Base-by-base conservation (phyloP, 2,888 invertebrate species). In the Caenorhabditis plicata region DNA sequence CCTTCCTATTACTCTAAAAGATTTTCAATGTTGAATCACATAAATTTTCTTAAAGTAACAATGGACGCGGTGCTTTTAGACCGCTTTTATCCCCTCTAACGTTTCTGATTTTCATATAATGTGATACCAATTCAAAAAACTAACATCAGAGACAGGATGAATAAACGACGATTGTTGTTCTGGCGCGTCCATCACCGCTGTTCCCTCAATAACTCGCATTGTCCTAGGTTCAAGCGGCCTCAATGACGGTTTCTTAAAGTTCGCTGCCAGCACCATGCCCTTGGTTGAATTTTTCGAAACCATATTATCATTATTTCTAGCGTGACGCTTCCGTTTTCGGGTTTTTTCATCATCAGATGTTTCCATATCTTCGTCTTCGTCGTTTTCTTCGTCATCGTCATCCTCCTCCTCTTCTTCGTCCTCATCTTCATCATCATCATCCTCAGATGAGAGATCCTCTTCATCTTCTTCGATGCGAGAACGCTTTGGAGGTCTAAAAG, bases 101-200 rank as follows among this genome's bases (percentile, higher is more conserved):
- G n/a, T n/a, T n/a, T n/a, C n/a, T n/a, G n/a, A n/a, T n/a, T n/a
- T n/a, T n/a, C n/a, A n/a, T n/a, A n/a, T n/a, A n/a, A n/a, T 9
- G 15, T n/a, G 9, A 19, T n/a, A n/a, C n/a, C n/a, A n/a, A n/a
- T n/a, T n/a, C n/a, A n/a, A 38, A 38, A 22, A 8, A 36, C 7
- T 36, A 17, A 42, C 42, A 42, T 58, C 58, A 9, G 9, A 27
- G 8, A 66, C 48, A 5, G 44, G 42, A 8, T 49, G 41, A 11
- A 38, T 36, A 4, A 68, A 29, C 4, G 39, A 45, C 4, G 53
- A 15, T 33, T 54, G 52, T 40, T 44, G 49, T 27, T 64, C 64
- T 1, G 68, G 68, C 17, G 55, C 53, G 15, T 68, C 68, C 56
- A 68, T 51, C 20, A 65, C 33, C 3, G 51, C 64, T 9, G 48